Conservation (phyloP, 2,113 vertebrate genomes). For the Caloenas nicobarica region DNA sequence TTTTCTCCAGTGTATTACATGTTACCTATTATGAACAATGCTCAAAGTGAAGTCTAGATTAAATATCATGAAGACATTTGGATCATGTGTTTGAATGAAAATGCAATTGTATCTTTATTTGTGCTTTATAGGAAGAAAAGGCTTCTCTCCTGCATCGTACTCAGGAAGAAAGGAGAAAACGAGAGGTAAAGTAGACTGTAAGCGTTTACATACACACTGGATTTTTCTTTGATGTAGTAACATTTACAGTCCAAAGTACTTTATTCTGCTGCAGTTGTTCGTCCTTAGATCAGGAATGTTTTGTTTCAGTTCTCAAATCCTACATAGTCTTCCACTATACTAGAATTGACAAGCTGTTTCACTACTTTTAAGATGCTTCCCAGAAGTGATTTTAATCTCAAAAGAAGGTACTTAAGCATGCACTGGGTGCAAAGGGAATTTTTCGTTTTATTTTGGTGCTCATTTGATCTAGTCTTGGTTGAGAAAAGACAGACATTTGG, state of each 20-base stretch:
- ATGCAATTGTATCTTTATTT: neutral
- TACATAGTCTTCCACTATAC: neutral
- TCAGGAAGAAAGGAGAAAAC: conserved; percentile 95
- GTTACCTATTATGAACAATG: neutral
- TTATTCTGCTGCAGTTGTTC: neutral
- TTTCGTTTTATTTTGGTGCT: neutral
- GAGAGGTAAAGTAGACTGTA: conserved; percentile 84
- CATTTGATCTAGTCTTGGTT: neutral
- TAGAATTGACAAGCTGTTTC: neutral
- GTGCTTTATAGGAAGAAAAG: conserved; percentile 89
- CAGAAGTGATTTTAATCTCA: neutral
- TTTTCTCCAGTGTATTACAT: accelerated
- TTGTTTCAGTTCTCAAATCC: neutral
- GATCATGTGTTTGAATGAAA: neutral
- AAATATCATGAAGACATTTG: neutral
- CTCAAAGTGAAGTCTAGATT: neutral
- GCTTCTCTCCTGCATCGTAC: conserved; percentile 95
- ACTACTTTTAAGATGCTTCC: neutral
- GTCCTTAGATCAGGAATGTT: neutral
- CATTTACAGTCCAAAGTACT: neutral
- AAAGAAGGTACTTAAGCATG: neutral
- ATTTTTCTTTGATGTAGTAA: neutral
- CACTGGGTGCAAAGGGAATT: neutral
- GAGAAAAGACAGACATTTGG: neutral
- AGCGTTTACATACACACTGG: neutral